Percentiles rank a stretch among this genome's conserved stretches.
Evolutionary conservation across 2,113 vertebrate genomes (phyloP).

Genomic region (Solea solea): DNA sequence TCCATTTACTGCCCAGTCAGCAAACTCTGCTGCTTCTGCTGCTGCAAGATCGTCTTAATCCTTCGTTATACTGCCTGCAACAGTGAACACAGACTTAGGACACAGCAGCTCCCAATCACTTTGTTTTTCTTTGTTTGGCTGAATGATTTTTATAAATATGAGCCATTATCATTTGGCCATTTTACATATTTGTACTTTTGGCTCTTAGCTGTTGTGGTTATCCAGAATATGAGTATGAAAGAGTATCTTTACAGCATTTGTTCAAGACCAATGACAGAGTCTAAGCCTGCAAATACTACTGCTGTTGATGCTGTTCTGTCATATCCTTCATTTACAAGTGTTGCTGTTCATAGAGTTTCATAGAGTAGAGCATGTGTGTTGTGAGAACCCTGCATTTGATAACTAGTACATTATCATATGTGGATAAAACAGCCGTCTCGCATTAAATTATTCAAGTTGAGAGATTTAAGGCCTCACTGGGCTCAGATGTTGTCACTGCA

Average conservation of each 20-base stretch:
- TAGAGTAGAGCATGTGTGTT: neutral
- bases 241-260: constrained; percentile 6
- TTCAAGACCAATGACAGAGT: neutral
- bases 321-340: neutral
- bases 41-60: constrained; percentile 27
- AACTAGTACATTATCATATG: neutral
- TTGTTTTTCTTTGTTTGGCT: neutral
- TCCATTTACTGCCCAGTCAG: constrained; percentile 16
- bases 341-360: neutral
- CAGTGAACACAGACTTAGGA: neutral
- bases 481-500: too few relatives aligned
- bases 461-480: neutral
- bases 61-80: constrained; percentile 19
- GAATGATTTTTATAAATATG: neutral
- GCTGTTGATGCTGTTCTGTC: neutral
- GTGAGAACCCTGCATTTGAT: neutral
- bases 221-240: neutral
- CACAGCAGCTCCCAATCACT: constrained; percentile 5
- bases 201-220: neutral
- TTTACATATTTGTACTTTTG: neutral
- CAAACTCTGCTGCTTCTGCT: constrained; percentile 1
- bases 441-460: neutral
- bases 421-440: neutral
- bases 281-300: neutral
- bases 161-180: neutral